Base-by-base conservation (phyloP, 2,113 vertebrate genomes). In the Vanacampus margaritifer region DNA sequence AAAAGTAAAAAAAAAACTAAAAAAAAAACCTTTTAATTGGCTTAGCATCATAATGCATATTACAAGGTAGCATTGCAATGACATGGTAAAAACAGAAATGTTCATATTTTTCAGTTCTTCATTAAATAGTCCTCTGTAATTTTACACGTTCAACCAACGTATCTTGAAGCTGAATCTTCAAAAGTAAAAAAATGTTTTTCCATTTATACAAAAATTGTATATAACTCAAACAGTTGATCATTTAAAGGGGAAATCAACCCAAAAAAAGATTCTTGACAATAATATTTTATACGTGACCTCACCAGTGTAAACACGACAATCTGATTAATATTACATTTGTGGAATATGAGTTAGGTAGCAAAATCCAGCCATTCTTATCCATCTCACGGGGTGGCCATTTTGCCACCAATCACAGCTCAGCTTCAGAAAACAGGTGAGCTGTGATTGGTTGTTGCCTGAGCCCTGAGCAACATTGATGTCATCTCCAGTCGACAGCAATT, bases 1-100 rank as follows among this genome's bases (percentile, higher is more conserved):
- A 88, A 87, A 78, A 82, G 77, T 80, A 17, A 0, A 74, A 65
- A 87, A 79, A 86, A 84, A 83, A n/a, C n/a, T n/a, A n/a, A 76
- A 83, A 83, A 64, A 82, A 86, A 83, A 87, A 87, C 84, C 2
- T 86, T 79, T 84, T 54, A 81, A 76, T 67, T 64, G 69, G 3
- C 53, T 83, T 73, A 54, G 67, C 67, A 64, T 43, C 59, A 78
- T 83, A 72, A 73, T 83, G 78, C 71, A 83, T 59, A 72, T 65
- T 24, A 74, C 41, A 72, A 59, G 67, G 62, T 63, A 64, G 51
- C 37, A 73, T 46, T 71, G 41, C 32, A 63, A 24, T 60, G 68
- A 58, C 71, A 68, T 23, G 6, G 21, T 63, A 69, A 35, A 76
- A 36, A 39, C 64, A 37, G 64, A 62, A 56, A 54, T 64, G n/a